Percentiles rank a stretch among this genome's conserved stretches.
These are phyloP conservation scores for Neoascia interrupta DNA, from an alignment of 2,888 invertebrate species.

Conservation along the genomic window DNA sequence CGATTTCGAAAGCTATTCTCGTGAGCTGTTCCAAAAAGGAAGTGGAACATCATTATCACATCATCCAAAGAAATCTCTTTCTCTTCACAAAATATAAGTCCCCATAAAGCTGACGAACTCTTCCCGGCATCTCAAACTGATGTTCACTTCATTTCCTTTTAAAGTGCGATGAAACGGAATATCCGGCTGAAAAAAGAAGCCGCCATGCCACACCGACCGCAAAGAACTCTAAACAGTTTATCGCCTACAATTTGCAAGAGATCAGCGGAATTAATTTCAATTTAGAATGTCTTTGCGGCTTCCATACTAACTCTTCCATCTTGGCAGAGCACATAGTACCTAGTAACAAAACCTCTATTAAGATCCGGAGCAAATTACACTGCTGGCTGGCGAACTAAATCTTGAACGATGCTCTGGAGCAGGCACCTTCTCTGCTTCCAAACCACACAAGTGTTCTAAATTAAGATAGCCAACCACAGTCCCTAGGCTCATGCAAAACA, in stretches of 20 bases:
- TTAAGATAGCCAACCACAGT: conserved; percentile 7
- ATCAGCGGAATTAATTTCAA: conserved; percentile 36
- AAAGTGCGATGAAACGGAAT: too few species aligned
- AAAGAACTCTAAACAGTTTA: conserved; percentile 39
- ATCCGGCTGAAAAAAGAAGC: conserved; percentile 12
- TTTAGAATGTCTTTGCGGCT: background rate
- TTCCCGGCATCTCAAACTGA: too few species aligned
- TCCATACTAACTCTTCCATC: conserved; percentile 5
- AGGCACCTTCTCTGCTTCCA: conserved; percentile 3
- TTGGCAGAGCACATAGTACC: conserved; percentile 7
- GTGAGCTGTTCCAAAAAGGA: too few species aligned
- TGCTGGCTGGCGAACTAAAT: too few species aligned
- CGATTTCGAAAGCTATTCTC: too few species aligned
- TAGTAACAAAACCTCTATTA: conserved; percentile 4
- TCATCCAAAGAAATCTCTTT: too few species aligned
- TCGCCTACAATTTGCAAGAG: conserved; percentile 16
- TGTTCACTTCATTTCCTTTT: too few species aligned
- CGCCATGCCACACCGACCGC: conserved; percentile 29
- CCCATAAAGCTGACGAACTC: too few species aligned
- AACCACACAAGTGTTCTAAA: conserved; percentile 24
- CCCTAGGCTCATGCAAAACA: conserved; percentile 34
- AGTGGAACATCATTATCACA: too few species aligned
- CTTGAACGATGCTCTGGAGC: conserved; percentile 16
- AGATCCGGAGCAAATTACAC: conserved; percentile 32
- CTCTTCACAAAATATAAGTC: too few species aligned